Percentiles rank a stretch among this genome's conserved stretches.
Evolutionary conservation across 2,888 invertebrate genomes (phyloP).

Genomic region (Eristalis pertinax): DNA sequence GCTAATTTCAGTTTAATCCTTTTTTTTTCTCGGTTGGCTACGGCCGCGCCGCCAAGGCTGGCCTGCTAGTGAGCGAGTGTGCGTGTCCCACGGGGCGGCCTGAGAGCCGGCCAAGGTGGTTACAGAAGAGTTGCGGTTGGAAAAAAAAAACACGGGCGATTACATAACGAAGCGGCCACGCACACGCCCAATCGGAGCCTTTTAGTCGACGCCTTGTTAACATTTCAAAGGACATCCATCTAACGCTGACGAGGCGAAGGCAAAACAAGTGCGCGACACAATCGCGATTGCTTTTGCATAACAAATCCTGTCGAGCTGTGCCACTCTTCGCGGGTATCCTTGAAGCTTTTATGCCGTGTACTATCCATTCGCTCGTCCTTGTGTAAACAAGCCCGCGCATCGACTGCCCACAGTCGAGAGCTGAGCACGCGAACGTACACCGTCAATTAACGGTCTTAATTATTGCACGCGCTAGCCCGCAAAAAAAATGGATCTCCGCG

Average conservation of each 20-base stretch:
- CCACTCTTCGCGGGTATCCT: neutral
- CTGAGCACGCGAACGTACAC: slow-evolving; percentile 40
- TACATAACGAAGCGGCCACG: slow-evolving; percentile 5
- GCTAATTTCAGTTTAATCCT: slow-evolving; percentile 64
- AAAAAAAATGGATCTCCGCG: neutral
- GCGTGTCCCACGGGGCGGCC: neutral
- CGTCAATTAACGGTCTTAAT: slow-evolving; percentile 47
- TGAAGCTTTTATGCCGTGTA: neutral
- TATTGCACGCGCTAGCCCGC: slow-evolving; percentile 22
- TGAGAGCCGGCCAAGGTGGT: neutral
- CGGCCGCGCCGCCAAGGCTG: neutral
- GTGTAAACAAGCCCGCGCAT: slow-evolving; percentile 22
- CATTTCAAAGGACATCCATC: slow-evolving; percentile 31
- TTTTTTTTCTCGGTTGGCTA: slow-evolving; percentile 12
- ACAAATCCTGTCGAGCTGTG: neutral
- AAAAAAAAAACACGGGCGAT: slow-evolving; percentile 24
- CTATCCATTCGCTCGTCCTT: neutral
- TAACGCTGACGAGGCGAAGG: neutral
- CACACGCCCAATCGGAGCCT: neutral
- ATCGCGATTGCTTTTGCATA: slow-evolving; percentile 38
- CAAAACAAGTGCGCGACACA: neutral
- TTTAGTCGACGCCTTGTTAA: slow-evolving; percentile 21
- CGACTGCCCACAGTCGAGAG: neutral
- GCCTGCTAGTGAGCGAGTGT: neutral
- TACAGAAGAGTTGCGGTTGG: slow-evolving; percentile 1